These are phyloP conservation scores for Empidonax traillii DNA, from an alignment of 2,113 vertebrate genomes.

Conservation along the genomic window DNA sequence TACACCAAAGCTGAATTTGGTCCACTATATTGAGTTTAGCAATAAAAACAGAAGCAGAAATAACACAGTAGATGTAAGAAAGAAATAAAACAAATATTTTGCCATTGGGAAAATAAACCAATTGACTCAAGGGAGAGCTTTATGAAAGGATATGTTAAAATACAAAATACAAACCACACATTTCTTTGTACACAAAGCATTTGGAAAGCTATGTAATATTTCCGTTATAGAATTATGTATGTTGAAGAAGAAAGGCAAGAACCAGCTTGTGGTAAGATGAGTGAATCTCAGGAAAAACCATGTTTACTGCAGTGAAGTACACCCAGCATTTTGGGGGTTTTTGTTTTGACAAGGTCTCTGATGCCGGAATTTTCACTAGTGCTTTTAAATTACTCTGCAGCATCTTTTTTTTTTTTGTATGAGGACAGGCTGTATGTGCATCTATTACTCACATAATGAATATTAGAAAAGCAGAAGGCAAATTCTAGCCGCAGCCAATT, in stretches of 20 bases:
- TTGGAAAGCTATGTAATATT: neutral
- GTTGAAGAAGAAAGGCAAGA: neutral
- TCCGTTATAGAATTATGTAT: neutral
- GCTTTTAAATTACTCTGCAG: neutral
- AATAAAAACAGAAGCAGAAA: neutral
- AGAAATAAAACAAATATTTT: neutral
- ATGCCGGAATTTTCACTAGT: neutral
- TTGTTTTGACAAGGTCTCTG: neutral
- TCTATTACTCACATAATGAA: neutral
- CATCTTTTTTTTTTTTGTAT: neutral
- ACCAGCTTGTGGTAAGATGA: neutral
- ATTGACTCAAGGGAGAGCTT: neutral
- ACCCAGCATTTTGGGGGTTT: neutral
- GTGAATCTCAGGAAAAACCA: neutral
- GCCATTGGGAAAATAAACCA: neutral
- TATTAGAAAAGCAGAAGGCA: neutral
- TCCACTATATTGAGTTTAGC: neutral
- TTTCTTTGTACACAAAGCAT: neutral
- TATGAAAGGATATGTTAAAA: neutral
- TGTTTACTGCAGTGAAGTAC: neutral
- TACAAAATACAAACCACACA: rapidly evolving
- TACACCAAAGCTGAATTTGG: neutral
- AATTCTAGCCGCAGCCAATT: neutral
- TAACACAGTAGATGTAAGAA: neutral
- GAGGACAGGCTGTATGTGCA: neutral